Conservation (phyloP, 2,888 invertebrate species). For the Amphipoea oculea region DNA sequence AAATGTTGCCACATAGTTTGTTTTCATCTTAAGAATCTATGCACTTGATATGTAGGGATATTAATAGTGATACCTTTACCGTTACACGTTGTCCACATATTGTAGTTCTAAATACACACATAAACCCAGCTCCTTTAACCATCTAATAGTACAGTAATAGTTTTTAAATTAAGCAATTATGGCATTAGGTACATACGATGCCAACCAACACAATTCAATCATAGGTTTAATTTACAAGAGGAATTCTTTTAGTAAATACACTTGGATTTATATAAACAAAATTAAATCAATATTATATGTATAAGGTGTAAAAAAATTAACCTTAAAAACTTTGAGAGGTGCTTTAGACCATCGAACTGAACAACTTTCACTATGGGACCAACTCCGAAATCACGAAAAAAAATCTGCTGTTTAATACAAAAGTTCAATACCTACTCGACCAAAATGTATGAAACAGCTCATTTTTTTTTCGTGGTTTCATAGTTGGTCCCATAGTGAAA, state of each 20-base stretch:
- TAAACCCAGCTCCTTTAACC: neutral
- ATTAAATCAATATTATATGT: neutral
- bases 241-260: neutral
- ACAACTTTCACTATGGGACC: too few species aligned
- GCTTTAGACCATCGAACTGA: too few species aligned
- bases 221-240: neutral
- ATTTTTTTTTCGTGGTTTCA: too few species aligned
- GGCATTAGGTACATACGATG: neutral
- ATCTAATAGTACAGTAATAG: neutral
- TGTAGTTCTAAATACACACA: neutral
- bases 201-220: neutral
- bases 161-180: neutral
- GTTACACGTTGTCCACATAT: conserved; percentile 15
- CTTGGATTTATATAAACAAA: neutral
- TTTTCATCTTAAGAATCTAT: too few species aligned
- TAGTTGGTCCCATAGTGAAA: too few species aligned
- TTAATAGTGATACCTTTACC: neutral
- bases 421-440: too few species aligned
- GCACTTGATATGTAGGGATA: neutral
- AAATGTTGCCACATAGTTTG: neutral
- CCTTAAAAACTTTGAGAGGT: too few species aligned
- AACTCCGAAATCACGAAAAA: too few species aligned
- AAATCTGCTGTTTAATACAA: too few species aligned
- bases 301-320: too few species aligned
- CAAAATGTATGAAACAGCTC: too few species aligned